A percentile compares a stretch with the other conserved stretches of the same genome.
These are phyloP conservation scores for Shinisaurus crocodilurus DNA, from an alignment of 2,113 vertebrate genomes.

Conservation along the genomic window DNA sequence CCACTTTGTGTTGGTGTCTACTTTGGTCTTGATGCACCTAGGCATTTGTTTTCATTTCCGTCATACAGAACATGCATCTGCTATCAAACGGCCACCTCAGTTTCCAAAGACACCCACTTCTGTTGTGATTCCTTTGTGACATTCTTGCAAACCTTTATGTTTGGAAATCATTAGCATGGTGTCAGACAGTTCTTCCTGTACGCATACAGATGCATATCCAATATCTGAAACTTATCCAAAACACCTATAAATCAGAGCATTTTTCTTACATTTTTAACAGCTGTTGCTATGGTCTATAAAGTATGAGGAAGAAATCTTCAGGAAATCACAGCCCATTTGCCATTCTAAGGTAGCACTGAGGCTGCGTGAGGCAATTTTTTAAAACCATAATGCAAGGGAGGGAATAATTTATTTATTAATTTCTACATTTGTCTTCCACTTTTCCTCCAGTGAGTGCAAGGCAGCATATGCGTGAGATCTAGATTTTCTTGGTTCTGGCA, in stretches of 20 bases:
- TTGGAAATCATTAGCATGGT: not conserved
- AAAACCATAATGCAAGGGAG: too few species aligned
- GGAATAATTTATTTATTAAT: too few species aligned
- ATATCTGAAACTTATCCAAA: not conserved
- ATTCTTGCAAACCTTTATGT: not conserved
- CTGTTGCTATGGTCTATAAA: not conserved
- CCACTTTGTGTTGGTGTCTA: slow-evolving; percentile 47
- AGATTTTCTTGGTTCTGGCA: too few species aligned
- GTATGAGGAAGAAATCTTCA: not conserved
- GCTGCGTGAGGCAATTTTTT: too few species aligned
- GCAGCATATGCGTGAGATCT: too few species aligned
- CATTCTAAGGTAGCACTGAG: too few species aligned
- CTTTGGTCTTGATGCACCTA: not conserved
- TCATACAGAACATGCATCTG: not conserved
- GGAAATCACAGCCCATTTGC: too few species aligned
- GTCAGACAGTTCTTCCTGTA: not conserved
- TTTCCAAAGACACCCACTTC: not conserved
- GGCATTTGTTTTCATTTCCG: not conserved
- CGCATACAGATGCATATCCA: not conserved
- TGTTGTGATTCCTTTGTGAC: not conserved
- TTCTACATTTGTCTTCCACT: too few species aligned
- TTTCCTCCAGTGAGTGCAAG: too few species aligned
- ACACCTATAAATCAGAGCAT: not conserved
- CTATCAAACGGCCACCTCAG: not conserved
- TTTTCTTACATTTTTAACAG: not conserved